Evolutionary conservation across 2,113 vertebrate species (phyloP), one percentile per base, ranked within the genome.

Genomic region (Ailurus styani): DNA sequence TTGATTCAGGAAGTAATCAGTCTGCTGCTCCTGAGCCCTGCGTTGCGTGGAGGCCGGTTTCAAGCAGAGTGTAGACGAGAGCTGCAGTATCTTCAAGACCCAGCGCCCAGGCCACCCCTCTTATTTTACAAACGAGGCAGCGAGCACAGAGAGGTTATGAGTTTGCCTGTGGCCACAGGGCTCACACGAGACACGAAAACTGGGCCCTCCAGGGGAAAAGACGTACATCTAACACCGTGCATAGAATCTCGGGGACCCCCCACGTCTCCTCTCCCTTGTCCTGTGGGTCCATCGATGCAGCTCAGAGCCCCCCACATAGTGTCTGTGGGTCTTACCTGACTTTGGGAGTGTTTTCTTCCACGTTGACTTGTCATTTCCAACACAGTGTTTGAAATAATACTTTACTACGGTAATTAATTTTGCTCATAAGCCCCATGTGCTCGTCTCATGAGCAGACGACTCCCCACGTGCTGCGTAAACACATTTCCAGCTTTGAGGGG

Each of bases 361-460:
- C 17, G 13, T 54, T 81, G 34, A 72, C 9, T n/a, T 23, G 42
- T 73, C 14, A 40, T 82, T 85, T 88, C 47, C 29, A 21, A 96
- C n/a, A 90, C 11, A 25, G n/a, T 85, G 25, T 94, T 94, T 83
- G 57, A 91, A 96, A 95, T 83, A 85, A 70, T 92, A 31, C 42
- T 91, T 98, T 81, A 90, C 45, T 72, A 8, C 57, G 90, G 14
- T 91, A 45, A 90, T 95, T 94, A 90, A 87, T 72, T 96, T 92
- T 78, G 25, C 55, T 96, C 64, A 54, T 94, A 75, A 87, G 87
- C 66, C 3, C 1, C n/a, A 13, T 40, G 55, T 72, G 75, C 93
- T 91, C 68, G 62, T 81, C 87, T 60, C 40, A 70, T 50, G 73
- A 95, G 64, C 83, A 97, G 57, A 77, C 34, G 52, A 87, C 29